phyloP scores from a whole-genome alignment of 2,888 invertebrate genomes.

The Eristalis pertinax region DNA sequence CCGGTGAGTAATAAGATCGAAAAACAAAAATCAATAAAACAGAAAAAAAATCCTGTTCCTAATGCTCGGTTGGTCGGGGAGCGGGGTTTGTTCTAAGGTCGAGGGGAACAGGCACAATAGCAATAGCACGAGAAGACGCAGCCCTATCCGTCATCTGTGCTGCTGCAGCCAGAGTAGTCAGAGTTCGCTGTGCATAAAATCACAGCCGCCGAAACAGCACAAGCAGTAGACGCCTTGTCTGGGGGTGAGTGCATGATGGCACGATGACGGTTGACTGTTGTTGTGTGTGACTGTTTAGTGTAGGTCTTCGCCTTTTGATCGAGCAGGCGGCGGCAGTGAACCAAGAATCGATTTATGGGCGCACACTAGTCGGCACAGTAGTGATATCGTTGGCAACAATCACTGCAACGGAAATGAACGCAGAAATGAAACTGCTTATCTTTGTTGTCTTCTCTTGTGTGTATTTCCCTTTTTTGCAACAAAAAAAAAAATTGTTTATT shows the following conservation, averaged over 20 bases:
- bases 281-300: slow-evolving; percentile 24
- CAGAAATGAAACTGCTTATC: slow-evolving; percentile 33
- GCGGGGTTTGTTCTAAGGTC: slow-evolving; percentile 24
- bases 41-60: neutral
- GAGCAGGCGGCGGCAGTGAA: slow-evolving; percentile 35
- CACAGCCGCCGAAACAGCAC: neutral
- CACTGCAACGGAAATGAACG: slow-evolving; percentile 59
- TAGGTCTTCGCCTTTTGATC: slow-evolving; percentile 36
- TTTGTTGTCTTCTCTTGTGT: neutral
- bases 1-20: slow-evolving; percentile 67
- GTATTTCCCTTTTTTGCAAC: neutral
- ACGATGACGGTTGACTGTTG: slow-evolving; percentile 9
- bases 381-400: slow-evolving; percentile 58
- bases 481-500: slow-evolving; percentile 18
- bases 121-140: slow-evolving; percentile 18
- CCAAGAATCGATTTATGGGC: slow-evolving; percentile 61
- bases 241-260: slow-evolving; percentile 53
- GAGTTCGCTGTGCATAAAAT: slow-evolving; percentile 56
- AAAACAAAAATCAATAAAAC: slow-evolving; percentile 63
- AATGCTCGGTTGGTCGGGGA: neutral
- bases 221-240: slow-evolving; percentile 67
- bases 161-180: neutral
- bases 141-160: slow-evolving; percentile 44
- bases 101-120: slow-evolving; percentile 29
- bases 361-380: slow-evolving; percentile 33